Evolutionary conservation across 2,797 vertebrate genomes (phyloP), one percentile per base, ranked within the genome.

Genomic region (Sphenopsis melanotis): DNA sequence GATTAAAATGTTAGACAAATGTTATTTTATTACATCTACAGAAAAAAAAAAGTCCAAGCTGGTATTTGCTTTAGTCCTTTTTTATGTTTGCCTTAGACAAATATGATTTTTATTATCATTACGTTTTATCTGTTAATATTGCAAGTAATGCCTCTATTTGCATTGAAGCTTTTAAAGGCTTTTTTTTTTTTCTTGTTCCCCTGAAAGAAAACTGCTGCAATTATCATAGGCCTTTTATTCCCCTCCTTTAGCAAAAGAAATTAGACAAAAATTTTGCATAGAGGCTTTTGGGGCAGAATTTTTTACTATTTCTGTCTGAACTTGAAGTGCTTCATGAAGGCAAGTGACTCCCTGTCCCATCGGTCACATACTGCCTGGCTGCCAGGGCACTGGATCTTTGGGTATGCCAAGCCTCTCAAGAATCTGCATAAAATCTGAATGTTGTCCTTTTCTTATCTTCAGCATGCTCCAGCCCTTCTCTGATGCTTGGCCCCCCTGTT

Each of bases 281-380:
- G 57, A 60, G 39, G 9, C 21, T 72, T 76, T 90, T 5, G 2
- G 32, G 27, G 6, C 22, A 15, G 6, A 12, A 15, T 15, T 50
- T 61, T 65, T 66, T 46, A 19, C 57, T 42, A 10, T 15, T 65
- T 2, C 17, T 79, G 17, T 42, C n/a, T 56, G 57, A 83, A 64
- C 65, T 76, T 34, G 5, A 59, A 87, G 75, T 37, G 89, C n/a
- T 63, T 57, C 6, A 8, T 70, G 42, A 69, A 34, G 16, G 6
- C 1, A 3, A 0, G 3, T 37, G 46, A 34, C 41, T 6, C 2
- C 27, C 46, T 17, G 3, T 24, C 42, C 59, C 20, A 15, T 57
- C 0, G 0, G 53, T 61, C 61, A 55, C 5, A 0, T 65, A 50
- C 61, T 0, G 8, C 84, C 37, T 53, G 53, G 50, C 59, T 94